A percentile compares a stretch with the other conserved stretches of the same genome.
These are phyloP conservation scores for Drosophila tristis DNA, from an alignment of 1,140 invertebrate genomes.

Conservation along the genomic window DNA sequence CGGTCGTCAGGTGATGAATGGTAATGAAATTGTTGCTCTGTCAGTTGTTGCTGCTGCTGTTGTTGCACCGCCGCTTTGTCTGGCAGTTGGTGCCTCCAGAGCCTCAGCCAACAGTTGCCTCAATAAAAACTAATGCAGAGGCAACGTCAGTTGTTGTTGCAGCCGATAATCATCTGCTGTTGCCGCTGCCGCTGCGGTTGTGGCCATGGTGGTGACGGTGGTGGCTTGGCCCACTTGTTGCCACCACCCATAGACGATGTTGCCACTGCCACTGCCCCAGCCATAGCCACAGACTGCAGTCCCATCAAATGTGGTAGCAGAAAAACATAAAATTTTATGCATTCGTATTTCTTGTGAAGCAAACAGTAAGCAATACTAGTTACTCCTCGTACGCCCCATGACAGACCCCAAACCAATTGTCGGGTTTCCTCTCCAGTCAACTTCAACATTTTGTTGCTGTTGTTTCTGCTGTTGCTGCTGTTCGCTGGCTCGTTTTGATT, in stretches of 20 bases:
- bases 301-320: constrained; percentile 72
- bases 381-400: constrained; percentile 25
- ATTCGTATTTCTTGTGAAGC: constrained; percentile 81
- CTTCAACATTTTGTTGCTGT: constrained; percentile 39
- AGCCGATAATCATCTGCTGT: constrained; percentile 47
- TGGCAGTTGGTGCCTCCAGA: constrained; percentile 50
- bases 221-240: constrained; percentile 80
- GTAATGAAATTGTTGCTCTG: constrained; percentile 82
- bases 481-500: constrained; percentile 77
- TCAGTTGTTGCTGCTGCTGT: constrained; percentile 58
- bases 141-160: constrained; percentile 57
- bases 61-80: constrained; percentile 68
- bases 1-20: constrained; percentile 77
- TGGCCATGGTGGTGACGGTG: constrained; percentile 73
- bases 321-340: constrained; percentile 83
- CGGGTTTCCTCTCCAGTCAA: constrained; percentile 68
- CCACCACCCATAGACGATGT: constrained; percentile 42
- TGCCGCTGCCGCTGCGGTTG: constrained; percentile 58
- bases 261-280: constrained; percentile 10
- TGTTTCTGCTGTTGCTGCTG: constrained; percentile 46
- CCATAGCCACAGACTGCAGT: constrained; percentile 37
- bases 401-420: constrained; percentile 67
- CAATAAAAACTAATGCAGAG: constrained; percentile 81
- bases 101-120: constrained; percentile 64
- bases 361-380: constrained; percentile 45